Base-by-base conservation (phyloP, 2,113 vertebrate species). In the Patagioenas fasciata region DNA sequence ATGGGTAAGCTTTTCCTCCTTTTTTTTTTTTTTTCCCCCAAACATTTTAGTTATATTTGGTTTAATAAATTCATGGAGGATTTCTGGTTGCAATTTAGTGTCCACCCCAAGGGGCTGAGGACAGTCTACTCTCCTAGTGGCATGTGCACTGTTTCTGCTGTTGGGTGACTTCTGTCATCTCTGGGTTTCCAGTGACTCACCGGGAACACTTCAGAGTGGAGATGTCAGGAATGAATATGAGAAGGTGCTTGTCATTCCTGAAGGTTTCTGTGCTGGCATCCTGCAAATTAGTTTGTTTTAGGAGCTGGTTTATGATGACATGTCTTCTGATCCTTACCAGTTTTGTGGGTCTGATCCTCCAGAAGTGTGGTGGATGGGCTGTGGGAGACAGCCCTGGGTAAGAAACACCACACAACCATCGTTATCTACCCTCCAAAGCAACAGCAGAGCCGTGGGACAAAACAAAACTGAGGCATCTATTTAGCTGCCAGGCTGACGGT, bases 271-370 rank as follows among this genome's bases (percentile, higher is more conserved):
- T n/a, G 36, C 80, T 4, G 3, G 23, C 28, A 65, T 65, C 31
- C 32, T 1, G 8, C 19, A 73, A 40, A 40, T 0, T 11, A 5
- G 0, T 50, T 80, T 60, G 13, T 26, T 48, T 65, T 48, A 38
- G 71, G 58, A 90, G 29, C 14, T 44, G 65, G 17, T 25, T 54
- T 23, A 21, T 14, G 51, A 15, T 5, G 51, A 15, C 2, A 3
- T 0, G 0, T 15, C 32, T 84, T 38, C 60, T 23, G 42, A 34
- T 32, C 47, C 13, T 42, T 3, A 5, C 28, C 8, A 10, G 24
- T 18, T 40, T 87, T 24, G 25, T 18, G n/a, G 75, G n/a, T 42
- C 73, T 73, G 34, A 54, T 61, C 15, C 60, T 36, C 57, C 50
- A 34, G 75, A n/a, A 80, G 10, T 2, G 4, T 10, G 5, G 29